A percentile compares a stretch with the other conserved stretches of the same genome.
Conservation (phyloP, 2,888 invertebrate genomes). For the Cantharis rustica region DNA sequence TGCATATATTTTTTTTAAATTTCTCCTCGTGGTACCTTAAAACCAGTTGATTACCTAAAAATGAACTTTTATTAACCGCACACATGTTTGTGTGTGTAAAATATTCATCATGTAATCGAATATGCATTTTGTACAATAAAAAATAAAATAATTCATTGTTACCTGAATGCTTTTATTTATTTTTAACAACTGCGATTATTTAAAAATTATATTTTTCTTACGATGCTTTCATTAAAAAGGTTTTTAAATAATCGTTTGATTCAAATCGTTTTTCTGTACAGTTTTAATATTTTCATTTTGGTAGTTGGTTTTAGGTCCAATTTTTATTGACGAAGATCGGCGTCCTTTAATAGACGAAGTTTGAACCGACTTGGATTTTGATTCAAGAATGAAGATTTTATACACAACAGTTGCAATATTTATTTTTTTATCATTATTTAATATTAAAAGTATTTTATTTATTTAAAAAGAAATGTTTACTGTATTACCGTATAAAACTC, state of each 20-base stretch:
- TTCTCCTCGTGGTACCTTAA: not conserved
- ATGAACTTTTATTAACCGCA: not conserved
- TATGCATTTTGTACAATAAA: constrained; percentile 2
- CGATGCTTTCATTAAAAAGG: not conserved
- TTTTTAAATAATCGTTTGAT: not conserved
- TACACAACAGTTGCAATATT: not conserved
- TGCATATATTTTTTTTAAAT: not conserved
- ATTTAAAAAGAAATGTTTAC: not conserved
- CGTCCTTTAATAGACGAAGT: constrained; percentile 11
- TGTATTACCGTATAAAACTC: not conserved
- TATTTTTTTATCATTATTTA: not conserved
- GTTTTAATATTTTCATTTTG: constrained; percentile 10
- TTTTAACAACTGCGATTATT: not conserved
- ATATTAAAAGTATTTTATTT: not conserved
- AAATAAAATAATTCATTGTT: constrained; percentile 1
- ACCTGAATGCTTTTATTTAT: not conserved
- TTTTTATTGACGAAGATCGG: constrained; percentile 8
- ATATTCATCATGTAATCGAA: not conserved
- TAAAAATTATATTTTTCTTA: not conserved
- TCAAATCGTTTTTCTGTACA: not conserved
- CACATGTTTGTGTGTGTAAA: not conserved
- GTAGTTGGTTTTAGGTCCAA: constrained; percentile 26
- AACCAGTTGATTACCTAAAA: not conserved
- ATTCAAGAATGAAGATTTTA: not conserved
- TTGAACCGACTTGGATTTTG: not conserved